Base-by-base conservation (phyloP, 2,113 vertebrate genomes). In the Gymnogyps californianus region DNA sequence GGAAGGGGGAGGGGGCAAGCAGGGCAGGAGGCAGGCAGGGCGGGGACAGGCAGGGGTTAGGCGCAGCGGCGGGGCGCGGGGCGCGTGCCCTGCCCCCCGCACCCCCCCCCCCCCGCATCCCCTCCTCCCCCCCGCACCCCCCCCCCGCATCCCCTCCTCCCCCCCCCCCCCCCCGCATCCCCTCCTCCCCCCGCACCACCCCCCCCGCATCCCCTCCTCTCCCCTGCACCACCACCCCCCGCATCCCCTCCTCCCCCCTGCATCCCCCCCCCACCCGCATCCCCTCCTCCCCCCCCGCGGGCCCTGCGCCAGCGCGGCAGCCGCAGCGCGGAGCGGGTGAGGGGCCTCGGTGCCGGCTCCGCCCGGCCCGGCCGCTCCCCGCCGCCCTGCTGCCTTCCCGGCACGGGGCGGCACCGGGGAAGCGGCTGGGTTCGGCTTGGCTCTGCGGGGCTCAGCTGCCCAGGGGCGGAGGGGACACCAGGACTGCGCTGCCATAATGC, bases 311-410 rank as follows among this genome's bases (percentile, higher is more conserved):
- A 55, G 62, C 31, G 78, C 24, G 13, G 14, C 70, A 31, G 64
- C 42, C 32, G 83, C 57, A 42, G 22, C 36, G 57, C 15, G 11
- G 61, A 28, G 64, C 15, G 3, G 24, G 18, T 40, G 32, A 8
- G 64, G 61, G 64, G 62, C 96, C 86, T 44, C 91, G 93, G 96
- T 97, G 89, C 97, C 97, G 93, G 97, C 97, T 84, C 47, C 34
- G 29, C 57, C 72, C 42, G 14, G 11, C 13, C 6, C 58, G 5
- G 21, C 24, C 12, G 18, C 16, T 65, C 34, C 19, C 58, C 9
- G 2, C 25, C 6, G 7, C 40, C 16, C 16, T 16, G 26, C 10
- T 31, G 54, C 22, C 14, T 62, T 52, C 87, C 80, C 36, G 36
- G 34, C 34, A 52, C 18, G 13, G 61, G 36, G 52, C 15, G 58